These are phyloP conservation scores for Yponomeuta malinellus DNA, from an alignment of 2,888 invertebrate species.

Conservation along the genomic window DNA sequence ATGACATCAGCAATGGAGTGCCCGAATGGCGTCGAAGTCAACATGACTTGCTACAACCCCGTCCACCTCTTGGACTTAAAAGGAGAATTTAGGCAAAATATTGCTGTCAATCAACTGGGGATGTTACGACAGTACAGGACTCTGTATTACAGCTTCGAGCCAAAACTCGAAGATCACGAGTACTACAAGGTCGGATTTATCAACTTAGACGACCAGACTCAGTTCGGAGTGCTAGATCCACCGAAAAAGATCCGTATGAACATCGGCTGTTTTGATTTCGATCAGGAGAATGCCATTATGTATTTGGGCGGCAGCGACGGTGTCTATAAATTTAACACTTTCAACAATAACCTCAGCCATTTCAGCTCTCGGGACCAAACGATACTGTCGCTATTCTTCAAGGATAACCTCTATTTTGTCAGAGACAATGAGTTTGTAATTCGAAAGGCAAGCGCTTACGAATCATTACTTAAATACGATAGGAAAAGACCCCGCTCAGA, in stretches of 20 bases:
- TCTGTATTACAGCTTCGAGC: constrained; percentile 57
- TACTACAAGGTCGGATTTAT: constrained; percentile 50
- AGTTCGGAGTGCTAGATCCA: too few relatives aligned
- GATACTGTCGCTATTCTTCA: constrained; percentile 47
- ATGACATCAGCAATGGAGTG: too few relatives aligned
- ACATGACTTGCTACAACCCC: too few relatives aligned
- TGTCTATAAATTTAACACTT: constrained; percentile 42
- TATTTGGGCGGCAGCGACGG: constrained; percentile 61
- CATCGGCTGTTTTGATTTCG: constrained; percentile 57
- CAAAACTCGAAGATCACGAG: constrained; percentile 47
- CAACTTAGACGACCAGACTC: too few relatives aligned
- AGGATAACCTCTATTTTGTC: constrained; percentile 49
- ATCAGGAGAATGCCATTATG: constrained; percentile 46
- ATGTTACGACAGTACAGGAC: too few relatives aligned
- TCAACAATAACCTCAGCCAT: constrained; percentile 33
- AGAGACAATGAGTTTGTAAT: constrained; percentile 30
- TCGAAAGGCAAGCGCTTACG: constrained; percentile 42
- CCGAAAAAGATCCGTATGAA: constrained; percentile 36
- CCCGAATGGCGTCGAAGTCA: too few relatives aligned
- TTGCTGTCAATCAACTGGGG: too few relatives aligned
- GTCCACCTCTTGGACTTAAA: too few relatives aligned
- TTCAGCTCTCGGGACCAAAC: constrained; percentile 54
- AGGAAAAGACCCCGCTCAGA: not conserved
- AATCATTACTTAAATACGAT: constrained; percentile 34
- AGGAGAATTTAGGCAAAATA: too few relatives aligned